Percentiles rank a stretch among this genome's conserved stretches.
Evolutionary conservation across 2,888 invertebrate species (phyloP).

Genomic region (Pterostichus niger): DNA sequence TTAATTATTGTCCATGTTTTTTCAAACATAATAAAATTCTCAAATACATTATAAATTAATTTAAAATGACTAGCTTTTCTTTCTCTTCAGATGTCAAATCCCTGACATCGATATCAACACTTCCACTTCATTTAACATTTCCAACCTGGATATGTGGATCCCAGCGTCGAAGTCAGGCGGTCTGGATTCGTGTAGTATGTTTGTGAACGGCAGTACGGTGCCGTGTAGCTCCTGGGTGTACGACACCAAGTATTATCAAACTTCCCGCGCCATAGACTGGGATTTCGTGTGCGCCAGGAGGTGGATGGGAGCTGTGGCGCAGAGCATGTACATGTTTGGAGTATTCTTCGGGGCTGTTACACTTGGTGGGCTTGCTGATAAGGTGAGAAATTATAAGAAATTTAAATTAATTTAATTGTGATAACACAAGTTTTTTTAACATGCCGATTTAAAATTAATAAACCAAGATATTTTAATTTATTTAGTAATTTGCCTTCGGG

Average conservation of each 20-base stretch:
- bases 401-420: too few species aligned
- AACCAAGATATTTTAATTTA: too few species aligned
- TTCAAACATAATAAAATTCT: too few species aligned
- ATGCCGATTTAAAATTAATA: background rate
- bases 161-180: constrained; percentile 80
- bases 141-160: constrained; percentile 79
- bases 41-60: too few species aligned
- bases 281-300: constrained; percentile 87
- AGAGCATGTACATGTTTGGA: constrained; percentile 90
- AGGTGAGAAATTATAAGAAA: constrained; percentile 70
- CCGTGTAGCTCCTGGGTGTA: constrained; percentile 83
- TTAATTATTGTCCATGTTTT: too few species aligned
- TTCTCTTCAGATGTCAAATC: constrained; percentile 79
- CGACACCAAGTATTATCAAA: constrained; percentile 85
- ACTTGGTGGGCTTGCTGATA: constrained; percentile 89
- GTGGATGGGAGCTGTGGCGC: constrained; percentile 91
- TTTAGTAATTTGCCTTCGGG: too few species aligned
- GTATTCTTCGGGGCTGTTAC: constrained; percentile 86
- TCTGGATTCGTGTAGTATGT: constrained; percentile 83
- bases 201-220: constrained; percentile 73
- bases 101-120: constrained; percentile 77
- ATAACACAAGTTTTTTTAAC: too few species aligned
- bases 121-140: constrained; percentile 77
- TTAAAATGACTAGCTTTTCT: background rate
- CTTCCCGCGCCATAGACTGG: constrained; percentile 90